Base-by-base conservation (phyloP, 2,113 vertebrate species). In the Rutilus rutilus region DNA sequence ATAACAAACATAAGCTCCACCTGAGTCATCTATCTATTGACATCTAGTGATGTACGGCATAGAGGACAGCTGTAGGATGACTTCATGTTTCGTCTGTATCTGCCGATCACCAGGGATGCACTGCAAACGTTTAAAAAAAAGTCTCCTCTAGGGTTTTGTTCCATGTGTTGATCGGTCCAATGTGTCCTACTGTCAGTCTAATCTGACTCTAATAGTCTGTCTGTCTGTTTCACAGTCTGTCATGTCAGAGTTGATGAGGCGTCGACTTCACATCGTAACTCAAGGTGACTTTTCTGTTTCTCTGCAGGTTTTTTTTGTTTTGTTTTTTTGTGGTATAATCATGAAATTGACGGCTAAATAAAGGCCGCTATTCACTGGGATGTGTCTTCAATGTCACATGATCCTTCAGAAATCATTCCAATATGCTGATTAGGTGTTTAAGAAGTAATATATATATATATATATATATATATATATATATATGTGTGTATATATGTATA, bases 21-120 rank as follows among this genome's bases (percentile, higher is more conserved):
- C 87, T 88, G 64, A 83, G 74, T 84, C 84, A 86, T 84, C 80
- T 75, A 88, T 86, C 81, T 75, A 83, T 42, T 65, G 59, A 50
- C 42, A 54, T 50, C 57, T 64, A 19, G 15, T 76, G 79, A 47
- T 47, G 80, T 67, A 17, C 14, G 57, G 36, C 65, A 62, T 69
- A 30, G 50, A 88, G 76, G 75, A 74, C 85, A 86, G 81, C 62
- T 75, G 85, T 80, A 84, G 67, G 84, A 86, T 78, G 78, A 36
- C 75, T 78, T 71, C 77, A 57, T 30, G 36, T 54, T 69, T 82
- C 59, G 21, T 30, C 36, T 75, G 47, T 23, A 80, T 65, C 60
- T 77, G 21, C 69, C 57, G 21, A 39, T 21, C 75, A 59, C 50
- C 36, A 19, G 15, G 71, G 54, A 11, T 62, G 47, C 42, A 10